phyloP scores from a whole-genome alignment of 2,888 invertebrate species.

The Myopa testacea region DNA sequence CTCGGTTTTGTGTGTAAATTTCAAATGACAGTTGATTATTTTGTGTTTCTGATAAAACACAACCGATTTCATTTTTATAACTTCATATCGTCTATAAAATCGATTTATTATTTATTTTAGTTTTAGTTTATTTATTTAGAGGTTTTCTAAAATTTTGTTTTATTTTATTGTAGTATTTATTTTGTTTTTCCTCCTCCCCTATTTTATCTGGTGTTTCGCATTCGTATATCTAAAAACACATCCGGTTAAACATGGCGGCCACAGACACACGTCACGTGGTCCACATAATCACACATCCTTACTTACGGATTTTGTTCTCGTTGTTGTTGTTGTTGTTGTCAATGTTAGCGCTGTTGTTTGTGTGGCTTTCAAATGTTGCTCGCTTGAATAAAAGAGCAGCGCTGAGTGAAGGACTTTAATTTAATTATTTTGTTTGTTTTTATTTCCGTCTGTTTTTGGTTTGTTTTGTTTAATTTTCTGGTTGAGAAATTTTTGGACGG shows the following conservation, averaged over 20 bases:
- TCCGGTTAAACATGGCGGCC: constrained; percentile 23
- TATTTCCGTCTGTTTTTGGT: not conserved
- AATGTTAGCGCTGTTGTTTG: not conserved
- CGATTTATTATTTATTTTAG: not conserved
- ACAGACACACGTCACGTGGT: constrained; percentile 3
- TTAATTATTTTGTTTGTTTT: constrained; percentile 7
- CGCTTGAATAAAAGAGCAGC: not conserved
- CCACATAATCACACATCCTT: constrained; percentile 25
- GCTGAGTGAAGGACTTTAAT: not conserved
- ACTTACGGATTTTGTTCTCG: not conserved
- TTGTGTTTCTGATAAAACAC: too few species aligned
- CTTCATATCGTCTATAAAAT: not conserved
- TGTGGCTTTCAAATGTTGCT: not conserved
- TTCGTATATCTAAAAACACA: constrained; percentile 14
- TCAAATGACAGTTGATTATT: too few species aligned
- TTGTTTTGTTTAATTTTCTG: not conserved
- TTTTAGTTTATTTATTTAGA: not conserved
- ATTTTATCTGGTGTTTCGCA: not conserved
- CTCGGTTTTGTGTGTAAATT: too few species aligned
- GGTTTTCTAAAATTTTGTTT: not conserved
- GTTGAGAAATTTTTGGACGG: not conserved
- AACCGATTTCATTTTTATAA: not conserved
- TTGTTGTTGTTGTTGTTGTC: constrained; percentile 1
- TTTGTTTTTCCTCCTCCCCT: too few species aligned
- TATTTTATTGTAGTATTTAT: too few species aligned